These are phyloP conservation scores for Patiria miniata DNA, from an alignment of 35 echinoderm and acorn worm species.

Conservation along the genomic window DNA sequence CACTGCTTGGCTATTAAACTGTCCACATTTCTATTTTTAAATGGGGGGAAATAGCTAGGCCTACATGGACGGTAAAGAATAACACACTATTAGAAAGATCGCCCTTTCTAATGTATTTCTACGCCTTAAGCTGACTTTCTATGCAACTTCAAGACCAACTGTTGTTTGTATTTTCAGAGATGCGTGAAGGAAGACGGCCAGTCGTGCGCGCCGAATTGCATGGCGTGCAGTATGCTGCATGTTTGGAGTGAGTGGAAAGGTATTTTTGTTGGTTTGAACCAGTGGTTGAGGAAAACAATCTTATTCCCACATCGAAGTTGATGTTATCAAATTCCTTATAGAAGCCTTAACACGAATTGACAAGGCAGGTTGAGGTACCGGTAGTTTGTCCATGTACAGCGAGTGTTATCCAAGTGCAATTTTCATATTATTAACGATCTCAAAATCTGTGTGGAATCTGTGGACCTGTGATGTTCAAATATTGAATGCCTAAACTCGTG, in stretches of 20 bases:
- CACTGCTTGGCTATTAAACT: too few species aligned
- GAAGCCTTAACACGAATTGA: neutral
- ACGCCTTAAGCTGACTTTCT: neutral
- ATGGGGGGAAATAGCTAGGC: too few species aligned
- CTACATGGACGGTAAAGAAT: too few species aligned
- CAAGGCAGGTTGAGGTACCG: neutral
- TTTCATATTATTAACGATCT: neutral
- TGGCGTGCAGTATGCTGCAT: neutral
- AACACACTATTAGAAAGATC: too few species aligned
- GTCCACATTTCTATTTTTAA: too few species aligned
- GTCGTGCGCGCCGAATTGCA: slow-evolving; percentile 29
- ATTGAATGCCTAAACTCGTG: too few species aligned
- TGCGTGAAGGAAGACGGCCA: neutral
- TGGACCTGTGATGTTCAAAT: too few species aligned
- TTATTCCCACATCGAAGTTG: neutral
- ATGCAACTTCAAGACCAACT: neutral
- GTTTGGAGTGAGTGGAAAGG: neutral
- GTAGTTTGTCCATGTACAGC: neutral
- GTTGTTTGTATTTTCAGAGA: slow-evolving; percentile 24
- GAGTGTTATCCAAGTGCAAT: neutral
- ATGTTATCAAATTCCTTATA: neutral
- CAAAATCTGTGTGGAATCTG: neutral
- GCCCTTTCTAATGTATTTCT: neutral
- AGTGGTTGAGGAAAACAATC: neutral
- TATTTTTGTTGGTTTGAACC: neutral